A percentile compares a stretch with the other conserved stretches of the same genome.
Evolutionary conservation across 1,140 invertebrate genomes (phyloP).

Genomic region (Psix sp.): DNA sequence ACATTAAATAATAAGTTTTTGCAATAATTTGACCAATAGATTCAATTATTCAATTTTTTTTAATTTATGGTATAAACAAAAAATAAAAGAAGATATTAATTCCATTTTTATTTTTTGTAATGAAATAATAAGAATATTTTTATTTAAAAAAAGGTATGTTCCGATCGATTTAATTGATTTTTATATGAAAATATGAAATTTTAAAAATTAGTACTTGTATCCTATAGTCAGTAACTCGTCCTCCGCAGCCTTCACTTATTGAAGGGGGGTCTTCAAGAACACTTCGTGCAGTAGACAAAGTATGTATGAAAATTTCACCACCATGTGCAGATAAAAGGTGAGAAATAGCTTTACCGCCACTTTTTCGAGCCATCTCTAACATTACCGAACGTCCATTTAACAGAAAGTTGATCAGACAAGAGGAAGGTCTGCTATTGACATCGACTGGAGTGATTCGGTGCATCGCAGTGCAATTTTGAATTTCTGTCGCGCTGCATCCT

Average conservation of each 20-base stretch:
- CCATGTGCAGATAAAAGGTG: constrained; percentile 96
- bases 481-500: constrained; percentile 85
- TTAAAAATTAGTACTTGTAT: constrained; percentile 76
- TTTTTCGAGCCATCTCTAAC: constrained; percentile 93
- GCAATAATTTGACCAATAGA: no score
- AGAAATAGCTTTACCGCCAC: constrained; percentile 91
- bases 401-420: constrained; percentile 97
- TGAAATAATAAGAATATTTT: no score
- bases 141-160: no score
- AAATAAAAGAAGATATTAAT: no score
- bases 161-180: no score
- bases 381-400: constrained; percentile 95
- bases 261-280: constrained; percentile 96
- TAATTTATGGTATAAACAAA: no score
- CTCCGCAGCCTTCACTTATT: constrained; percentile 94
- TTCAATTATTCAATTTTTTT: no score
- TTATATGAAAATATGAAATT: no score
- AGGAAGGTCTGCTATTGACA: constrained; percentile 95
- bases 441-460: constrained; percentile 96
- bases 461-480: constrained; percentile 88
- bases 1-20: neutral
- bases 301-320: constrained; percentile 97
- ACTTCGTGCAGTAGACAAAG: constrained; percentile 89
- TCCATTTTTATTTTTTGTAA: no score
- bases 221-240: constrained; percentile 94